phyloP scores from a whole-genome alignment of 2,113 vertebrate species.

The Casuarius casuarius region DNA sequence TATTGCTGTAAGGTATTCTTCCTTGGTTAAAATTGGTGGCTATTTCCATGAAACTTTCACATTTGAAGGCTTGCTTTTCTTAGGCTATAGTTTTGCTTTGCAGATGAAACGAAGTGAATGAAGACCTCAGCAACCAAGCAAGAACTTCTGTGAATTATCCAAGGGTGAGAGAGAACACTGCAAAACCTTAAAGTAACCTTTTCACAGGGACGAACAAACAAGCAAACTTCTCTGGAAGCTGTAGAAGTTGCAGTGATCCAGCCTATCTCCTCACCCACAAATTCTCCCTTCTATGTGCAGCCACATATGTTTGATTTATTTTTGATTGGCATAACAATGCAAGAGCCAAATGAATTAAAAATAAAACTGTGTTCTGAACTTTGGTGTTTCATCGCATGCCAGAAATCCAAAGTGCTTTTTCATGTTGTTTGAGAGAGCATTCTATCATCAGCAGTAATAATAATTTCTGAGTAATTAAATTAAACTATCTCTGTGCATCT shows the following conservation, averaged over 20 bases:
- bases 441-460: constrained; percentile 42
- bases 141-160: background rate
- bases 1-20: background rate
- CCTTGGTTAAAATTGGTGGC: background rate
- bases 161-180: background rate
- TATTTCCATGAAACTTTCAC: background rate
- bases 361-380: background rate
- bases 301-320: constrained; percentile 49
- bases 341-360: constrained; percentile 57
- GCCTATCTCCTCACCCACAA: constrained; percentile 12
- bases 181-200: background rate
- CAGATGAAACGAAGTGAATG: background rate
- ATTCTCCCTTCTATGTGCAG: constrained; percentile 8
- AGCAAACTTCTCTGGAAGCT: constrained; percentile 1
- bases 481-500: constrained; percentile 65
- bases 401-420: constrained; percentile 31
- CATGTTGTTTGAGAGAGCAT: background rate
- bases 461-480: constrained; percentile 61
- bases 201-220: background rate
- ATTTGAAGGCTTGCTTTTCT: background rate
- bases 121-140: background rate
- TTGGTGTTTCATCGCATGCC: constrained; percentile 44
- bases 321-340: constrained; percentile 55
- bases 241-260: constrained; percentile 6
- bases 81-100: background rate